Percentiles rank a stretch among this genome's conserved stretches.
Conservation (phyloP, 2,888 invertebrate species). For the Trissolcus japonicus region DNA sequence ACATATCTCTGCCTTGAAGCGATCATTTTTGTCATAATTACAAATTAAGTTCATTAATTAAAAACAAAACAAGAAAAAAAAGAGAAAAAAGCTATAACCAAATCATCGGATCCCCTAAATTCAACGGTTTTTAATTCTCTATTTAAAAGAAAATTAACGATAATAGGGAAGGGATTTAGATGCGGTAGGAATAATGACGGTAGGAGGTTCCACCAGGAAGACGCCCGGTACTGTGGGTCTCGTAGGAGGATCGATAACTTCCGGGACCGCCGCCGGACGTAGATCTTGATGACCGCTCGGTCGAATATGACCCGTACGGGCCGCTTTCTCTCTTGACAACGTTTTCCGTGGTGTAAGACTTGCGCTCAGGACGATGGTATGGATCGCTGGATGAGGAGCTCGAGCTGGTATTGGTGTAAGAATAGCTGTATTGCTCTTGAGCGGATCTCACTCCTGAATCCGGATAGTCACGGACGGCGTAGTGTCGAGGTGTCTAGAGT, state of each 20-base stretch:
- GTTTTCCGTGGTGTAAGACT: constrained; percentile 84
- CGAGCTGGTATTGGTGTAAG: constrained; percentile 82
- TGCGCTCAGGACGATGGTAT: constrained; percentile 81
- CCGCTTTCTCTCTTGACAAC: constrained; percentile 82
- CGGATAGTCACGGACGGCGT: constrained; percentile 88
- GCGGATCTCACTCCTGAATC: constrained; percentile 78
- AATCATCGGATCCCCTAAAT: too few species aligned
- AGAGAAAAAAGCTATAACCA: background rate
- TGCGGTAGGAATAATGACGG: constrained; percentile 92
- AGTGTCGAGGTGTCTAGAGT: constrained; percentile 89
- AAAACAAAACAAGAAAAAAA: background rate
- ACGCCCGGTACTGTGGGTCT: constrained; percentile 86
- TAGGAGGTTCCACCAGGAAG: constrained; percentile 89
- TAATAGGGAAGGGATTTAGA: constrained; percentile 78
- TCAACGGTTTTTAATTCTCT: too few species aligned
- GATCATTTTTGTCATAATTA: too few species aligned
- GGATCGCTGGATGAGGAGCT: constrained; percentile 78
- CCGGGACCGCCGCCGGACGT: constrained; percentile 85
- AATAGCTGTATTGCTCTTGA: constrained; percentile 91
- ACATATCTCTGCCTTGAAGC: too few species aligned
- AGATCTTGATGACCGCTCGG: constrained; percentile 82
- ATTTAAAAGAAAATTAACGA: too few species aligned
- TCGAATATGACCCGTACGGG: constrained; percentile 85
- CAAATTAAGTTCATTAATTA: too few species aligned
- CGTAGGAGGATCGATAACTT: constrained; percentile 87